Percentiles rank a stretch among this genome's conserved stretches.
phyloP scores from a whole-genome alignment of 1,140 invertebrate species.

The Sweltsa coloradensis region DNA sequence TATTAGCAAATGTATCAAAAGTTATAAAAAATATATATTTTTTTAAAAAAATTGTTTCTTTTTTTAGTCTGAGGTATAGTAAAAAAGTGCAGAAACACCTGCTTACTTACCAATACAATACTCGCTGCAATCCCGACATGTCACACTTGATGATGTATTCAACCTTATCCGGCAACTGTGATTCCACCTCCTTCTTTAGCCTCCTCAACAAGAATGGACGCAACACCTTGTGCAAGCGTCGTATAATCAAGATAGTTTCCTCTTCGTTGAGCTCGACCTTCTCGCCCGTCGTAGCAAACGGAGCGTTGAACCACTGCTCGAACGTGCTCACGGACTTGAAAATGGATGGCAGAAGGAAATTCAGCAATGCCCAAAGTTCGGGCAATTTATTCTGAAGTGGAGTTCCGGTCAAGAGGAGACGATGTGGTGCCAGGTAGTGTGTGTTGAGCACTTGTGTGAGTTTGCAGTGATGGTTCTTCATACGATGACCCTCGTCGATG shows the following conservation, averaged over 20 bases:
- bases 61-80: too few species aligned
- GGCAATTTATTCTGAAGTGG: conserved; percentile 55
- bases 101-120: conserved; percentile 37
- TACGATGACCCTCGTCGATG: conserved; percentile 60
- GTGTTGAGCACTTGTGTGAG: conserved; percentile 54
- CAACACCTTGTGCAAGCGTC: conserved; percentile 58
- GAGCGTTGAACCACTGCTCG: conserved; percentile 62
- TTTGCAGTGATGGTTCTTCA: conserved; percentile 68
- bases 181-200: conserved; percentile 60
- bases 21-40: too few species aligned
- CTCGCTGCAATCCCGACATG: conserved; percentile 50
- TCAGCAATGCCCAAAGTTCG: conserved; percentile 55
- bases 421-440: conserved; percentile 50
- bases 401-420: conserved; percentile 53
- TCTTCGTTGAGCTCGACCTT: conserved; percentile 59
- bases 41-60: too few species aligned
- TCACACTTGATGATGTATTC: conserved; percentile 65
- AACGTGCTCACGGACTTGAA: conserved; percentile 59
- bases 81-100: too few species aligned
- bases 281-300: conserved; percentile 57
- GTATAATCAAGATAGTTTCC: conserved; percentile 60
- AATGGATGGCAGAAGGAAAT: conserved; percentile 56
- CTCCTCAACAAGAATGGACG: conserved; percentile 52
- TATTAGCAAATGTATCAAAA: too few species aligned
- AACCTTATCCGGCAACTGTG: conserved; percentile 57